phyloP scores from a whole-genome alignment of 2,113 vertebrate species.

The Mormyrus lacerda region DNA sequence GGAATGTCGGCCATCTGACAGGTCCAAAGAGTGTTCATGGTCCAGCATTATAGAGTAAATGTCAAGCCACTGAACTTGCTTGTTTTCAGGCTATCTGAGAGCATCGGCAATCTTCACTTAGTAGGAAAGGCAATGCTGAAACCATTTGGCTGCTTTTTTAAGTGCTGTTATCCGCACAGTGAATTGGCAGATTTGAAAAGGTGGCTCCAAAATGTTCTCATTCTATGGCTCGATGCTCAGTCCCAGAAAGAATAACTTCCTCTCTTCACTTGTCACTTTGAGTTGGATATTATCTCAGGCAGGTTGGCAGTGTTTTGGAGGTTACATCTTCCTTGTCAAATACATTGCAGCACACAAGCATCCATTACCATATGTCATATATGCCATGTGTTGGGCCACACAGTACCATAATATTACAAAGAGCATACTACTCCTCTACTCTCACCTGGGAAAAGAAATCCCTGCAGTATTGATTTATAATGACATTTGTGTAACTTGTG shows the following conservation, averaged over 20 bases:
- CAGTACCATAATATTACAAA: too few species aligned
- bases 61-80: constrained; percentile 5
- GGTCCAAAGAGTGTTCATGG: constrained; percentile 75
- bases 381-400: background rate
- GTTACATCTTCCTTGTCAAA: constrained; percentile 7
- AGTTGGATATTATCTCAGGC: background rate
- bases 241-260: background rate
- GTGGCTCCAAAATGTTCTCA: background rate
- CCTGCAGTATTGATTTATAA: background rate
- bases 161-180: background rate
- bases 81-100: background rate
- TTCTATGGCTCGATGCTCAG: background rate
- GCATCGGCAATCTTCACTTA: background rate
- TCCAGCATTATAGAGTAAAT: constrained; percentile 54
- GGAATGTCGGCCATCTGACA: constrained; percentile 76
- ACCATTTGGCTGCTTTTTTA: background rate
- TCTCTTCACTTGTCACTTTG: background rate
- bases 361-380: background rate
- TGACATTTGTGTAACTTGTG: background rate
- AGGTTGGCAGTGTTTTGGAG: background rate
- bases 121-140: background rate
- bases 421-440: background rate
- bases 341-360: background rate
- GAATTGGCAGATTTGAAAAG: background rate
- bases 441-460: background rate